Evolutionary conservation across 2,113 vertebrate species (phyloP), one percentile per base, ranked within the genome.

Genomic region (Formicarius rufipectus): DNA sequence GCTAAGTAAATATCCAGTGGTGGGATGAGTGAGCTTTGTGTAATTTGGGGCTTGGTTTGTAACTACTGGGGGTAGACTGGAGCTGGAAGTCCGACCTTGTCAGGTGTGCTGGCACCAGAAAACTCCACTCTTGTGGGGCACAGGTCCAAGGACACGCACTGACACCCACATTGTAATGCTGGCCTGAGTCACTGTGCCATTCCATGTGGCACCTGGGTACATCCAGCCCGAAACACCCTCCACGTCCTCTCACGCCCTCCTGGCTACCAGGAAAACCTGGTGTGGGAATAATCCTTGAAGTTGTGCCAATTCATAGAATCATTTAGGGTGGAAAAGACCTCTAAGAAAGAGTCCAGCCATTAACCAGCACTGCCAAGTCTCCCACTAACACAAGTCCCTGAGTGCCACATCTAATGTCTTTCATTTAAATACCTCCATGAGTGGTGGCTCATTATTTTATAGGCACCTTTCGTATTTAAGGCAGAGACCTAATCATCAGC

Each of bases 161-260:
- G 5, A 52, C 3, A 50, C 42, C 20, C 18, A 4, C 0, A 3
- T 49, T 0, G 0, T 22, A 7, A 20, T 69, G 63, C 9, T 88
- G 75, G 24, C 42, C 27, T 5, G 10, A 33, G 28, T 28, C n/a
- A 50, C 76, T 0, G 0, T 5, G 6, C 23, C 37, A 15, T 27
- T 42, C 56, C 20, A 6, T 2, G 2, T 6, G 31, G 37, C 35
- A 77, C 59, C 22, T 42, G 53, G 59, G 60, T 13, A 25, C 69
- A 75, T 31, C 64, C 69, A 71, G 31, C 30, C 63, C 84, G 11
- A 66, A 89, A 76, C 1, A 4, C 14, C 8, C 30, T 64, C 39
- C 0, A 2, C 0, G 0, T 35, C 44, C 45, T 52, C 40, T n/a
- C 49, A 66, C 8, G 11, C 71, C 30, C 39, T 64, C 44, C 37